These are phyloP conservation scores for Zhengitettix transpicula DNA, from an alignment of 2,888 invertebrate species.

Conservation along the genomic window DNA sequence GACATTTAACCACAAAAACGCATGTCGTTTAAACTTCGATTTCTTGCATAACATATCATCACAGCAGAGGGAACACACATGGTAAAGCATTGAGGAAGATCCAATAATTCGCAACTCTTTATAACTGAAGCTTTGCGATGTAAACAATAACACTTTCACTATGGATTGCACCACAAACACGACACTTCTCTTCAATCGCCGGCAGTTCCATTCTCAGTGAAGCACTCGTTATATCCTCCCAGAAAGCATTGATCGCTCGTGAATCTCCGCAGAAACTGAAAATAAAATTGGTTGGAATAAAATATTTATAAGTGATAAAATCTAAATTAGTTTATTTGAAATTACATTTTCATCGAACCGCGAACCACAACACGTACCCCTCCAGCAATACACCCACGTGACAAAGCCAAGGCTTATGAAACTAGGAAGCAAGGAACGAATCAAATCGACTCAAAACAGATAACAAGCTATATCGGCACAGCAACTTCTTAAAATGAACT, in stretches of 20 bases:
- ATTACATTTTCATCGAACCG: too few relatives aligned
- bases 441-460: neutral
- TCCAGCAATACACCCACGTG: slow-evolving; percentile 12
- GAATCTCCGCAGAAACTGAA: neutral
- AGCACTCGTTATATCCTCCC: neutral
- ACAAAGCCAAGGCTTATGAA: slow-evolving; percentile 13
- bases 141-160: too few relatives aligned
- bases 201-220: slow-evolving; percentile 1
- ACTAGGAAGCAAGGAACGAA: slow-evolving; percentile 10
- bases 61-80: neutral
- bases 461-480: too few relatives aligned
- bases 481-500: too few relatives aligned
- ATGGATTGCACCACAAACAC: too few relatives aligned
- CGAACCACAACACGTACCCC: slow-evolving; percentile 3
- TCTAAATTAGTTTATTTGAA: too few relatives aligned
- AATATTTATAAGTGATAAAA: too few relatives aligned
- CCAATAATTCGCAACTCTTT: too few relatives aligned
- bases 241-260: neutral
- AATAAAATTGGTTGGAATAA: neutral
- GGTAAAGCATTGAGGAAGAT: too few relatives aligned
- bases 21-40: neutral
- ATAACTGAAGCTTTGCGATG: too few relatives aligned
- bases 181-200: neutral
- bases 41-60: neutral
- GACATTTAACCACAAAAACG: neutral